These are phyloP conservation scores for Donacobius atricapilla DNA, from an alignment of 2,113 vertebrate species.

Conservation along the genomic window DNA sequence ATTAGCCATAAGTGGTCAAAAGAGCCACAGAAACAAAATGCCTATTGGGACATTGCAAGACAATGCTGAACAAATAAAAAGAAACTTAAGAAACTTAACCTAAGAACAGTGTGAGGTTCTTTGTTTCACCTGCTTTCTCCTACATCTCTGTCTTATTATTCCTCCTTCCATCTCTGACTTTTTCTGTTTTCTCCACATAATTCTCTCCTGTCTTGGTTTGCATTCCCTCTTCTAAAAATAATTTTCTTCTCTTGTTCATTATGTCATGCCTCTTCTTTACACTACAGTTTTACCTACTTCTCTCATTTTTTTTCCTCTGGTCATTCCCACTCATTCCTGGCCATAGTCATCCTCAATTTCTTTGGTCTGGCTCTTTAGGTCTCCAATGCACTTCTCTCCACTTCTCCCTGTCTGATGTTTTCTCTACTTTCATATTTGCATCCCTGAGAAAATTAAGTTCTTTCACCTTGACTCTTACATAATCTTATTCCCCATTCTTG, in stretches of 20 bases:
- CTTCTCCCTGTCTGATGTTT: neutral
- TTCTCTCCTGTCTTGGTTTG: neutral
- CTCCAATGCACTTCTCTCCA: neutral
- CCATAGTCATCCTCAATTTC: neutral
- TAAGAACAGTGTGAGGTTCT: neutral
- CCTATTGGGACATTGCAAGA: constrained; percentile 36
- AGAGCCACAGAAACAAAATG: constrained; percentile 48
- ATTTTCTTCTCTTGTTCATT: neutral
- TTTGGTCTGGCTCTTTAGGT: neutral
- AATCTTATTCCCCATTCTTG: neutral
- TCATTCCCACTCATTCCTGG: neutral
- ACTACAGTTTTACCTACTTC: neutral
- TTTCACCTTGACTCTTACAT: neutral
- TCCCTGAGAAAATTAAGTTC: neutral
- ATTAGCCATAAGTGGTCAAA: constrained; percentile 5
- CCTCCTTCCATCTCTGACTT: neutral
- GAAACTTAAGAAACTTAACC: neutral
- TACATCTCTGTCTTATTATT: neutral
- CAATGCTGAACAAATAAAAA: neutral
- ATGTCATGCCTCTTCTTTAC: neutral
- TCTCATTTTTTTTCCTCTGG: neutral
- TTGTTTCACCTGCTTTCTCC: constrained; percentile 20
- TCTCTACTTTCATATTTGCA: neutral
- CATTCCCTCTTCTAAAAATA: neutral
- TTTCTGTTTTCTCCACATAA: neutral